Evolutionary conservation across 2,888 invertebrate genomes (phyloP), one percentile per base, ranked within the genome.

Genomic region (Apodemia mormo): DNA sequence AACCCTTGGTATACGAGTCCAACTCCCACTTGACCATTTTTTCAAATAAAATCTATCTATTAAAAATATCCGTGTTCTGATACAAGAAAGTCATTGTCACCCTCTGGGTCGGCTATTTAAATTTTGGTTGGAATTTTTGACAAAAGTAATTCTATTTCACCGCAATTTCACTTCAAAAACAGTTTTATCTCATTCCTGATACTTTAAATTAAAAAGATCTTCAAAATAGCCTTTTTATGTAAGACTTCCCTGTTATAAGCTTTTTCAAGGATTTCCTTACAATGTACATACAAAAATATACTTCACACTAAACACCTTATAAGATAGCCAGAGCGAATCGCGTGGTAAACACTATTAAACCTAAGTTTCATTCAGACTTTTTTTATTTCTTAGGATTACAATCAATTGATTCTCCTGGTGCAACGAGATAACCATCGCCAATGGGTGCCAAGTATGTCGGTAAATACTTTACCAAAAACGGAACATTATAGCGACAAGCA

Each of bases 131-230:
- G 12, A 12, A 14, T 61, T 61, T 33, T 61, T 14, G 33, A 33
- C 61, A 61, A 61, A 61, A 33, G 33, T 37, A 37, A 61, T 61
- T 12, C 14, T 6, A 61, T 61, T 61, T 61, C 14, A 30, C 14
- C 61, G 33, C 61, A 61, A 61, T 61, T 33, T 61, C 7, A 6
- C 33, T 61, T 37, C 61, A 33, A 61, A 52, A 61, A 61, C 61
- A 61, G 61, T 30, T 61, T 61, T 14, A 61, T 61, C 7, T 61
- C 14, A 12, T 33, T 61, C 12, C 9, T 6, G 61, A 6, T 33
- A 61, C 33, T 61, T 61, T 33, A 61, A 61, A 61, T 61, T 61
- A 61, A 30, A 61, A 29, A 56, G 56, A 56, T 8, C 10, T 56
- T 29, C 7, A 14, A 56, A 56, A 52, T 4, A 1, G 12, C 52